Evolutionary conservation across 2,797 vertebrate genomes (phyloP), one percentile per base, ranked within the genome.

Genomic region (Sandelia bainsii): DNA sequence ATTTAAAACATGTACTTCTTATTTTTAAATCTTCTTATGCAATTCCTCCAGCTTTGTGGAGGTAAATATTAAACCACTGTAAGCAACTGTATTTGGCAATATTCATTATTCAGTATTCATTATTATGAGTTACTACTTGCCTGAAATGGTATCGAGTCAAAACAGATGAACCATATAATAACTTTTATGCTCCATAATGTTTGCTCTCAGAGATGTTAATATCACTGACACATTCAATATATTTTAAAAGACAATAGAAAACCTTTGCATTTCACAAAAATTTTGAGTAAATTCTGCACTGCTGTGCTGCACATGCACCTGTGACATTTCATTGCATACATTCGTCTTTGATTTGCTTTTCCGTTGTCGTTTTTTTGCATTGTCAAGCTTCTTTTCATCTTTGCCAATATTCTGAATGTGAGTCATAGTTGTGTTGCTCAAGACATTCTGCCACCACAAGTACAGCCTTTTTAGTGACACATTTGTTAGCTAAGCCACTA

Each of bases 401-500:
- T 42, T 32, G 42, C 48, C 44, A 56, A 52, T 68, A 65, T 51
- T 60, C 59, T 57, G 53, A 42, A 68, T 20, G n/a, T 54, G 59
- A 32, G 75, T 67, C 29, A 4, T 52, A 60, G 37, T 25, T 25
- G 49, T 20, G 42, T 6, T 42, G 19, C 40, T 62, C 16, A 25
- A 64, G 77, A 51, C 69, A 45, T 1, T 27, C 32, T n/a, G 40
- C 40, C 50, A 3, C 37, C 56, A 51, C 66, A 68, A 67, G 45
- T 20, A 20, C 62, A 62, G 27, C 46, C 46, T 72, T 52, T 53
- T 84, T 63, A 62, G 66, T 20, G 23, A 40, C 53, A 27, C 56
- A 22, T 85, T 82, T 48, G 49, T 82, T 79, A 76, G 57, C 60
- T n/a, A 42, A 80, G 40, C 72, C 48, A 79, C 75, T 88, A 85